Evolutionary conservation across 2,797 vertebrate genomes (phyloP).

Genomic region (Xyrichtys novacula): DNA sequence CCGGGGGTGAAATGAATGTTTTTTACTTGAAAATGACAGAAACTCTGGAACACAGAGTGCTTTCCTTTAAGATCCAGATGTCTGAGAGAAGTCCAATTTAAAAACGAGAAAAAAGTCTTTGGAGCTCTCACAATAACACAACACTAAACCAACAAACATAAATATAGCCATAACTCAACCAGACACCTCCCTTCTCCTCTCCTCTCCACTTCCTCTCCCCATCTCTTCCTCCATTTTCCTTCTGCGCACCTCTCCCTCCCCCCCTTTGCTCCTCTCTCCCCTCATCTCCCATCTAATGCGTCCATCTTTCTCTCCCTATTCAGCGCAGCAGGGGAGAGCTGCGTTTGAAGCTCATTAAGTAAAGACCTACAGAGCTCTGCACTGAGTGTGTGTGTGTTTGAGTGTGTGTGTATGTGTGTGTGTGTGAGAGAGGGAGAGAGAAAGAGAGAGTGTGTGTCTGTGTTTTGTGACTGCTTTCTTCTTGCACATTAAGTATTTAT

Average conservation of each 20-base stretch:
- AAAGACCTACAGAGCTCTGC: conserved; percentile 85
- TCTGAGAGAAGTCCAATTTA: conserved; percentile 32
- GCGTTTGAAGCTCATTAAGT: conserved; percentile 88
- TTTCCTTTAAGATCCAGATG: conserved; percentile 30
- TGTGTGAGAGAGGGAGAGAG: no score
- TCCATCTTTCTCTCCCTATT: conserved; percentile 64
- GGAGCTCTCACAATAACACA: conserved; percentile 29
- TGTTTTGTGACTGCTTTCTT: conserved; percentile 67
- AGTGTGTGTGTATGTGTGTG: conserved; percentile 34
- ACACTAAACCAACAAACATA: conserved; percentile 47
- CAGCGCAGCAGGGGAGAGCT: conserved; percentile 71
- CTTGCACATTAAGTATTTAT: conserved; percentile 88
- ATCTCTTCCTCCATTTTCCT: not conserved
- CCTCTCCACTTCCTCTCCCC: conserved; percentile 19
- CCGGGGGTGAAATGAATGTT: not conserved
- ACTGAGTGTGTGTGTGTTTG: conserved; percentile 37
- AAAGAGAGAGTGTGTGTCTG: conserved; percentile 27
- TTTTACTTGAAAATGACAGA: not conserved
- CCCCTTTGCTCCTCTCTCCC: conserved; percentile 35
- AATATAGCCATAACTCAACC: conserved; percentile 39
- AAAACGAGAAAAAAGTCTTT: conserved; percentile 21
- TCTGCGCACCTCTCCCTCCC: conserved; percentile 1
- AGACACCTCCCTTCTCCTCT: conserved; percentile 35
- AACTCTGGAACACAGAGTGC: not conserved
- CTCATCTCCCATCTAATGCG: conserved; percentile 59